These are phyloP conservation scores for Hyaena hyaena DNA, from an alignment of 2,113 vertebrate species.

Conservation along the genomic window DNA sequence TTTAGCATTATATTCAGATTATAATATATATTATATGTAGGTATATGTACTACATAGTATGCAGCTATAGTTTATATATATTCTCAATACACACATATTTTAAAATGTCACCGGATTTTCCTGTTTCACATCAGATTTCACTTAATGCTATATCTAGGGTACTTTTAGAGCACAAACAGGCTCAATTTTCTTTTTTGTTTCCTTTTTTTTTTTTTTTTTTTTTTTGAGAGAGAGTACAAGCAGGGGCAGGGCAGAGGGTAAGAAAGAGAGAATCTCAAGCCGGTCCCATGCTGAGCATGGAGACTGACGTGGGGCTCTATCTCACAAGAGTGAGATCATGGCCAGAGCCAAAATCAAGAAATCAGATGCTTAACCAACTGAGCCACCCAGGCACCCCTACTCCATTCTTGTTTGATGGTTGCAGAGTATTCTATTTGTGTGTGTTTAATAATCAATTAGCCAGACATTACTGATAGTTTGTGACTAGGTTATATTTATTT, in stretches of 20 bases:
- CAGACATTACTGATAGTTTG: neutral
- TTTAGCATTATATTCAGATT: neutral
- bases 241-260: too few relatives aligned
- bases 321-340: too few relatives aligned
- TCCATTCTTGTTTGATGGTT: neutral
- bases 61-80: neutral
- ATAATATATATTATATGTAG: neutral
- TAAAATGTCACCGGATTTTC: neutral
- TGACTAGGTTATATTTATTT: conserved; percentile 1
- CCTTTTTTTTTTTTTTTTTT: too few relatives aligned
- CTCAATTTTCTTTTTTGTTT: neutral
- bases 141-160: neutral
- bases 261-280: too few relatives aligned
- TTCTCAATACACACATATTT: neutral
- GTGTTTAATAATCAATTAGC: neutral
- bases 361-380: too few relatives aligned
- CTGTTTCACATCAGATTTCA: neutral
- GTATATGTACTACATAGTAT: neutral
- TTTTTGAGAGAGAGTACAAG: too few relatives aligned
- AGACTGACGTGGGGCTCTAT: too few relatives aligned
- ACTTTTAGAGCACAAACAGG: neutral
- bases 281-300: too few relatives aligned
- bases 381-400: too few relatives aligned
- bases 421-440: neutral
- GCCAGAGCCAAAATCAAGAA: too few relatives aligned